Evolutionary conservation across 2,113 vertebrate species (phyloP).

Genomic region (Coregonus clupeaformis): DNA sequence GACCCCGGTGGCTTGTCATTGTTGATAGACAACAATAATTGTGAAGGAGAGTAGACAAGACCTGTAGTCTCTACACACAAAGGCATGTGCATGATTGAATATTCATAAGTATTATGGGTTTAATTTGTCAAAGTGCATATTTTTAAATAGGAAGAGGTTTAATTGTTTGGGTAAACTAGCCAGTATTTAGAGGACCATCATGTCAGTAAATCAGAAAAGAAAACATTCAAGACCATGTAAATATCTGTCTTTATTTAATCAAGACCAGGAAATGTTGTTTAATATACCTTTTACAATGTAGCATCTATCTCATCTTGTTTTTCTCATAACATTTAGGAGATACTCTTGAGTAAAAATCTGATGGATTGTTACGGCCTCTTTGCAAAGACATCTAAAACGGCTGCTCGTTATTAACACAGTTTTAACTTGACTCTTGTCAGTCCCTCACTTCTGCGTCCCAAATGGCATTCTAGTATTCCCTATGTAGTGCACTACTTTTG

Average conservation of each 20-base stretch:
- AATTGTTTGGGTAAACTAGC: too few species aligned
- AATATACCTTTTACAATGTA: slow-evolving; percentile 81
- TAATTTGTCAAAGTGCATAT: too few species aligned
- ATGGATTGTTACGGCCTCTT: slow-evolving; percentile 75
- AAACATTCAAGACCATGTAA: slow-evolving; percentile 61
- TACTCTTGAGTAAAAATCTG: slow-evolving; percentile 75
- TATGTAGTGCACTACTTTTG: too few species aligned
- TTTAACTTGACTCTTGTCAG: slow-evolving; percentile 40
- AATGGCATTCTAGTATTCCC: not conserved
- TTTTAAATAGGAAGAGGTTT: too few species aligned
- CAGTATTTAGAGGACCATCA: too few species aligned
- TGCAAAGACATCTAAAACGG: slow-evolving; percentile 76
- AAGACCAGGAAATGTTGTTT: slow-evolving; percentile 78
- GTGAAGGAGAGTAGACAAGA: too few species aligned
- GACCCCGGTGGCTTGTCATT: too few species aligned
- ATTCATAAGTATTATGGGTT: too few species aligned
- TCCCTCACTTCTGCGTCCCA: slow-evolving; percentile 27
- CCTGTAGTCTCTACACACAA: too few species aligned
- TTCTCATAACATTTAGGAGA: slow-evolving; percentile 70
- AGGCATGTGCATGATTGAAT: too few species aligned
- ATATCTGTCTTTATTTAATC: slow-evolving; percentile 83
- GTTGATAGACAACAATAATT: too few species aligned
- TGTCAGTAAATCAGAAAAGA: slow-evolving; percentile 12
- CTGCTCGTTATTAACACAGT: slow-evolving; percentile 73
- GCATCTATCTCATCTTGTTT: slow-evolving; percentile 69